Conservation (phyloP, 1,140 invertebrate species). For the Drosophila tropicalis region DNA sequence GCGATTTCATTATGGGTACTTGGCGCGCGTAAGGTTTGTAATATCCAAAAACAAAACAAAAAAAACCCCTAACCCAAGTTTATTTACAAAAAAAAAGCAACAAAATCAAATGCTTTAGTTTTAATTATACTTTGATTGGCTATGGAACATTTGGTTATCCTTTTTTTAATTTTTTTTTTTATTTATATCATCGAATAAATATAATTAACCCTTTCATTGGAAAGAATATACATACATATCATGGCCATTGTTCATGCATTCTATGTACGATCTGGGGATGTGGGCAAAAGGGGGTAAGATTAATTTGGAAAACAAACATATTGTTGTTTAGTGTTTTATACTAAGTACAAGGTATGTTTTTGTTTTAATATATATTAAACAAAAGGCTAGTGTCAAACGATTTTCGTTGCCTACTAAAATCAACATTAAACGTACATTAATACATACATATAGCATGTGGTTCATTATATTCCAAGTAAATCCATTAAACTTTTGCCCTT, state of each 20-base stretch:
- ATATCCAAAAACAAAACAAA: constrained; percentile 45
- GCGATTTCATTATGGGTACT: constrained; percentile 95
- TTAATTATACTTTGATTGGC: constrained; percentile 60
- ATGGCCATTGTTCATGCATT: constrained; percentile 41
- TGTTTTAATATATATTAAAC: constrained; percentile 15
- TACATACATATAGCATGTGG: constrained; percentile 70
- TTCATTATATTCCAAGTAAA: constrained; percentile 52
- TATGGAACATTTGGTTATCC: constrained; percentile 62
- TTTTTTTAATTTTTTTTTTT: neutral
- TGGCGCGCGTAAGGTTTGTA: constrained; percentile 94
- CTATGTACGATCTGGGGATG: neutral
- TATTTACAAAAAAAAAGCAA: constrained; percentile 23
- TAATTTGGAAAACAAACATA: constrained; percentile 42
- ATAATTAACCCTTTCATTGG: constrained; percentile 20
- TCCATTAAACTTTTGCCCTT: constrained; percentile 25
- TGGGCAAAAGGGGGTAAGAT: constrained; percentile 32
- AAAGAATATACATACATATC: constrained; percentile 47
- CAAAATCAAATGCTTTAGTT: constrained; percentile 28
- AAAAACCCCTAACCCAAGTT: constrained; percentile 37
- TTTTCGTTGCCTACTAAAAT: constrained; percentile 23
- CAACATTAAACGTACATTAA: constrained; percentile 1
- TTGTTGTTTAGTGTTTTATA: constrained; percentile 39
- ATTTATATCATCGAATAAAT: constrained; percentile 32
- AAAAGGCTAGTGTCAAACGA: constrained; percentile 38
- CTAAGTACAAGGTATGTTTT: constrained; percentile 67